A percentile compares a stretch with the other conserved stretches of the same genome.
Conservation (phyloP, 2,888 invertebrate species). For the Leptinotarsa tumamoca region DNA sequence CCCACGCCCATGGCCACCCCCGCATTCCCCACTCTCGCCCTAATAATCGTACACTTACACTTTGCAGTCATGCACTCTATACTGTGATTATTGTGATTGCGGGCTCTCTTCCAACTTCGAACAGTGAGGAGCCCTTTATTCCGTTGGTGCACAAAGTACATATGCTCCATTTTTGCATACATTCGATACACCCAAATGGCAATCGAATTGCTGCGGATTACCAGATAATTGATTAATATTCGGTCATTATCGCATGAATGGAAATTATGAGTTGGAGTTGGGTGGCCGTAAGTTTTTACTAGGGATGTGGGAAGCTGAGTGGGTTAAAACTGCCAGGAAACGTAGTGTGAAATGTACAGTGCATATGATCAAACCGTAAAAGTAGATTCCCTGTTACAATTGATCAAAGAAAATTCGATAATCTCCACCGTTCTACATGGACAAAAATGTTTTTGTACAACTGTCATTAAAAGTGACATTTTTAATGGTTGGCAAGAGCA, state of each 20-base stretch:
- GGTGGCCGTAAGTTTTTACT: not conserved
- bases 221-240: slow-evolving; percentile 41
- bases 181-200: slow-evolving; percentile 38
- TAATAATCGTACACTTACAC: slow-evolving; percentile 52
- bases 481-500: too few species aligned
- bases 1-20: slow-evolving; percentile 6
- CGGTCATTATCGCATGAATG: slow-evolving; percentile 37
- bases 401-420: too few species aligned
- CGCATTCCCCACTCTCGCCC: slow-evolving; percentile 25
- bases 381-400: too few species aligned
- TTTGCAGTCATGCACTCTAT: slow-evolving; percentile 51
- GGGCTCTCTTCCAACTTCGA: slow-evolving; percentile 29
- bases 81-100: slow-evolving; percentile 53
- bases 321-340: not conserved
- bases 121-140: slow-evolving; percentile 21
- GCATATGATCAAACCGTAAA: not conserved
- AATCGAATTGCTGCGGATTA: slow-evolving; percentile 42
- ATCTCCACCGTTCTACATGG: too few species aligned
- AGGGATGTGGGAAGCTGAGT: not conserved
- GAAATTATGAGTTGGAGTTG: slow-evolving; percentile 20
- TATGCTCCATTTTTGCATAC: slow-evolving; percentile 44
- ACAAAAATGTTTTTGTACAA: too few species aligned
- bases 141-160: slow-evolving; percentile 23
- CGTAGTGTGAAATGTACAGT: too few species aligned
- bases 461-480: too few species aligned